Evolutionary conservation across 2,888 invertebrate species (phyloP), one percentile per base, ranked within the genome.

Genomic region (Chloroclysta siterata): DNA sequence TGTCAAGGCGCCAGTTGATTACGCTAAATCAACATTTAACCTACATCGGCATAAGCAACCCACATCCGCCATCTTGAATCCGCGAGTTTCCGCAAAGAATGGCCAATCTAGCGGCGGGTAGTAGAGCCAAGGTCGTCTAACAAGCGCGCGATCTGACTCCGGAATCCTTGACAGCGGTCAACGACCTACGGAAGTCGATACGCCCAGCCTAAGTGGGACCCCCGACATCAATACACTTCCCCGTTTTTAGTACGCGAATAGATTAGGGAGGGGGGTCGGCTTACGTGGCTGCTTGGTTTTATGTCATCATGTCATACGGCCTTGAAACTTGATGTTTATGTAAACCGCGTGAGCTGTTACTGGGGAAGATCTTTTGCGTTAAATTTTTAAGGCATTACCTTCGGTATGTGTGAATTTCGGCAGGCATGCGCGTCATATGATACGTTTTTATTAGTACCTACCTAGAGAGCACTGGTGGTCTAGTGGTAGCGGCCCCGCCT

Each of bases 121-220:
- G 87, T 83, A 83, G 80, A 83, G 79, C 81, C 89, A 92, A 92
- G 91, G 92, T 89, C 87, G 81, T 65, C 70, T 65, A 69, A 69
- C 80, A 79, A 84, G 82, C 85, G 84, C 83, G 84, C 82, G 76
- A 77, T 77, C 62, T 78, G 52, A 50, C 87, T 88, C 84, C 83
- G 79, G 87, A 85, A 89, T 87, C 92, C 91, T 92, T 91, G 86
- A 74, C 66, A 55, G 63, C 85, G 90, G 88, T 85, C 89, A 79
- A 70, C 83, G 88, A 88, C 89, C 89, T 81, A 79, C 90, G 91
- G 91, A 92, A 91, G 88, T 88, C 66, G 68, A 63, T 51, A 51
- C 79, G 77, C 67, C 90, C 87, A 85, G 70, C 56, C 13, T 79
- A 81, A 72, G 54, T 17, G 71, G 88, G 81, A 63, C 83, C 75